These are phyloP conservation scores for Limnodromus scolopaceus DNA, from an alignment of 2,797 vertebrate species.

Conservation along the genomic window DNA sequence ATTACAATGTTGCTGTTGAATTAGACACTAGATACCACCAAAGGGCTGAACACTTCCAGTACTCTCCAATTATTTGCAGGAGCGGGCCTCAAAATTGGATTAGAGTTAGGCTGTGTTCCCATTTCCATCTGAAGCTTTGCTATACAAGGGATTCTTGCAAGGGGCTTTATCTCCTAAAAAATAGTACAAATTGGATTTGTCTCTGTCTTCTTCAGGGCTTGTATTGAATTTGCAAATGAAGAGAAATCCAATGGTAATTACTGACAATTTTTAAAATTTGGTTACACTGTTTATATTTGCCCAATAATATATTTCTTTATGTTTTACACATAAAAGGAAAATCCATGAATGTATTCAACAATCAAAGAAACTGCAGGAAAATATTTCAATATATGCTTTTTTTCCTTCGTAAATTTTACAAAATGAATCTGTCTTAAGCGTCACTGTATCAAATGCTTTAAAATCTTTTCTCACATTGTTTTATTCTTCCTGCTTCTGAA, in stretches of 20 bases:
- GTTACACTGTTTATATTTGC: not conserved
- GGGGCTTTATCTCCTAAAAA: not conserved
- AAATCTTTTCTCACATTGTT: not conserved
- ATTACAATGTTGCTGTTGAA: not conserved
- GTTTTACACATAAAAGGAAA: conserved; percentile 10
- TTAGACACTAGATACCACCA: not conserved
- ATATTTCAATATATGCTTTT: not conserved
- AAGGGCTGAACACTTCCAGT: not conserved
- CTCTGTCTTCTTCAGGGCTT: not conserved
- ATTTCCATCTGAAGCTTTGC: not conserved
- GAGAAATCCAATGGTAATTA: not conserved
- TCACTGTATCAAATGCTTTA: not conserved
- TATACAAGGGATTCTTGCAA: not conserved
- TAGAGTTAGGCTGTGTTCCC: not conserved
- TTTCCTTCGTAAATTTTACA: not conserved
- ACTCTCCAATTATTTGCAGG: not conserved
- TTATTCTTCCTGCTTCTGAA: conserved; percentile 26
- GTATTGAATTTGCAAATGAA: not conserved
- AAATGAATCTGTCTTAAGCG: not conserved
- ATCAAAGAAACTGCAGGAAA: not conserved
- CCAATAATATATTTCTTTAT: not conserved
- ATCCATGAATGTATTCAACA: not conserved
- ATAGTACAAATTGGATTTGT: conserved; percentile 16
- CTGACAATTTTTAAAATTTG: not conserved
- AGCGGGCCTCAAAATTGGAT: not conserved